A percentile compares a stretch with the other conserved stretches of the same genome.
phyloP scores from a whole-genome alignment of 1,140 invertebrate genomes.

The Armadillidium nasatum region DNA sequence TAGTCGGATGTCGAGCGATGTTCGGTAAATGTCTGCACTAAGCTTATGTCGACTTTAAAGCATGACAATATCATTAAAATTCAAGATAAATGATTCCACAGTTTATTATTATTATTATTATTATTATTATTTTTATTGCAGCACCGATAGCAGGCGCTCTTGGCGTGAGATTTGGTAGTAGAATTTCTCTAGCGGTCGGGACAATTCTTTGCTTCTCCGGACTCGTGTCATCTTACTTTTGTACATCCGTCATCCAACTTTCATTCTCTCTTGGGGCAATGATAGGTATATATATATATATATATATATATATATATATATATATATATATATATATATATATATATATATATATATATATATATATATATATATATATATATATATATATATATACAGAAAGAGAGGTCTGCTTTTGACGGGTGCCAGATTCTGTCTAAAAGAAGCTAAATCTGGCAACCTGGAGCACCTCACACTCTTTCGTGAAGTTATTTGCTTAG shows the following conservation, averaged over 20 bases:
- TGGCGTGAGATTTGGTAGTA: not conserved
- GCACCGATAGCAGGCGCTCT: not conserved
- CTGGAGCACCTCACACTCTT: no score
- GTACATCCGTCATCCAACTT: not conserved
- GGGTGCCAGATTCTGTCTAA: no score
- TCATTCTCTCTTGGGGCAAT: not conserved
- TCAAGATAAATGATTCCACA: not conserved
- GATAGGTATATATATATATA: conserved; percentile 11
- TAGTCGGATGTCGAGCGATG: conserved; percentile 17
- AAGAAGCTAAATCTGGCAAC: no score
- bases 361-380: no score
- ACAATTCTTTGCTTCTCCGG: not conserved
- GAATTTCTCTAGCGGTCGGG: not conserved
- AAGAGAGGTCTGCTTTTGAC: no score
- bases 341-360: not conserved
- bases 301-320: not conserved
- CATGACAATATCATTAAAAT: not conserved
- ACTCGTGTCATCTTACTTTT: conserved; percentile 5
- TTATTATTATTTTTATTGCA: not conserved
- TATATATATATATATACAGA: no score
- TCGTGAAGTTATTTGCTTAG: no score
- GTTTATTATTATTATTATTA: not conserved
- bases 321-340: conserved; percentile 3
- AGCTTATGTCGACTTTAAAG: not conserved
- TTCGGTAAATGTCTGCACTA: not conserved